These are phyloP conservation scores for Bombus fervidus DNA, from an alignment of 1,140 invertebrate species.

Conservation along the genomic window DNA sequence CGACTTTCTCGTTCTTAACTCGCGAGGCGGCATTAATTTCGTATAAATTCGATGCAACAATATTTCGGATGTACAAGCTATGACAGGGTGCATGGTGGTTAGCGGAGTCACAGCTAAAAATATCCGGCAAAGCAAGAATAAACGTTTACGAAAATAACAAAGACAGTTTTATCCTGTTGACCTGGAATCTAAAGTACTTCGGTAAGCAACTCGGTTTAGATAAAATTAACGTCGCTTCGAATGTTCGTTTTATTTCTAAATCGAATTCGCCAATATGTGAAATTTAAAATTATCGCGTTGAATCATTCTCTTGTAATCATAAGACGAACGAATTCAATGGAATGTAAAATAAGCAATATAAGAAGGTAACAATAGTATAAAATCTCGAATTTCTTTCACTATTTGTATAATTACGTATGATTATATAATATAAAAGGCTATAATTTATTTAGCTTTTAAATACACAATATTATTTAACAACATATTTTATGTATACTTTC, in stretches of 20 bases:
- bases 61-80: not conserved
- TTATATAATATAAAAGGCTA: no score
- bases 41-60: not conserved
- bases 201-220: constrained; percentile 11
- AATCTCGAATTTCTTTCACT: no score
- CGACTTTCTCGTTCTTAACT: not conserved
- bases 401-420: no score
- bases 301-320: not conserved
- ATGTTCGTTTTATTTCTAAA: not conserved
- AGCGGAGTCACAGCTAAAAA: constrained; percentile 27
- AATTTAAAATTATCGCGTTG: no score
- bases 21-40: not conserved
- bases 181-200: constrained; percentile 43
- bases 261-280: not conserved
- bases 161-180: constrained; percentile 51
- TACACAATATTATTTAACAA: no score
- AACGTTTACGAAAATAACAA: constrained; percentile 51
- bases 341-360: not conserved
- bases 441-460: no score
- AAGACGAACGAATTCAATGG: not conserved
- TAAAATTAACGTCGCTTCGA: constrained; percentile 27
- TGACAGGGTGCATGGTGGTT: constrained; percentile 9
- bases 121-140: constrained; percentile 33
- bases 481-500: no score
- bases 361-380: no score